Percentiles rank a stretch among this genome's conserved stretches.
Conservation (phyloP, 2,888 invertebrate genomes). For the Acleris emargana region DNA sequence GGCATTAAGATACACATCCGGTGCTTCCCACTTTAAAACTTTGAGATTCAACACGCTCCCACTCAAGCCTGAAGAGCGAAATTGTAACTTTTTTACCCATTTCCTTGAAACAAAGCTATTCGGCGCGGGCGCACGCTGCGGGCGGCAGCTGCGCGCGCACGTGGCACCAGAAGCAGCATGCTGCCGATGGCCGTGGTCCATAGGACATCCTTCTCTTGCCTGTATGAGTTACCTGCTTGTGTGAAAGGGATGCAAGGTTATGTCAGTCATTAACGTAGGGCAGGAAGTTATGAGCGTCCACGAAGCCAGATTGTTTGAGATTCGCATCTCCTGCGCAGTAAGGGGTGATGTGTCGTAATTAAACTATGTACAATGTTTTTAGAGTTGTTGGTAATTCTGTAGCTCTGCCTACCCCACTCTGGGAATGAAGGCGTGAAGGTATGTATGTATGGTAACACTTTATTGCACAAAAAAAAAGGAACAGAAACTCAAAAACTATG, state of each 20-base stretch:
- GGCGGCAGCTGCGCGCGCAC: conserved; percentile 70
- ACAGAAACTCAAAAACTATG: too few species aligned
- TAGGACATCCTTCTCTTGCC: not conserved
- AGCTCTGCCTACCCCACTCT: too few species aligned
- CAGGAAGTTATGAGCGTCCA: conserved; percentile 8
- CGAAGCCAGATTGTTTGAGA: conserved; percentile 40
- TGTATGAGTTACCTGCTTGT: not conserved
- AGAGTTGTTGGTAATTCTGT: too few species aligned
- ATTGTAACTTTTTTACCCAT: conserved; percentile 16
- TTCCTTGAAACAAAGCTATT: conserved; percentile 19
- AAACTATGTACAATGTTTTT: not conserved
- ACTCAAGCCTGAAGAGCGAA: conserved; percentile 1
- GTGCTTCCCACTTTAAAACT: not conserved
- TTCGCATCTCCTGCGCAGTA: conserved; percentile 12
- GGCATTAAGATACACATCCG: not conserved
- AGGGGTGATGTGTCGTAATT: not conserved
- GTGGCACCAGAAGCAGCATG: conserved; percentile 41
- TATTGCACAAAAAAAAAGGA: too few species aligned
- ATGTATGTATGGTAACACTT: too few species aligned
- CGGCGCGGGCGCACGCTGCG: conserved; percentile 54
- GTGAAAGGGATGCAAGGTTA: not conserved
- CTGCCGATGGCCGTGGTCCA: too few species aligned
- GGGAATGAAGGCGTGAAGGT: too few species aligned
- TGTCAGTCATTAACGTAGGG: not conserved
- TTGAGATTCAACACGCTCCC: conserved; percentile 1